phyloP scores from a whole-genome alignment of 2,113 vertebrate species.

The Cinclus cinclus region DNA sequence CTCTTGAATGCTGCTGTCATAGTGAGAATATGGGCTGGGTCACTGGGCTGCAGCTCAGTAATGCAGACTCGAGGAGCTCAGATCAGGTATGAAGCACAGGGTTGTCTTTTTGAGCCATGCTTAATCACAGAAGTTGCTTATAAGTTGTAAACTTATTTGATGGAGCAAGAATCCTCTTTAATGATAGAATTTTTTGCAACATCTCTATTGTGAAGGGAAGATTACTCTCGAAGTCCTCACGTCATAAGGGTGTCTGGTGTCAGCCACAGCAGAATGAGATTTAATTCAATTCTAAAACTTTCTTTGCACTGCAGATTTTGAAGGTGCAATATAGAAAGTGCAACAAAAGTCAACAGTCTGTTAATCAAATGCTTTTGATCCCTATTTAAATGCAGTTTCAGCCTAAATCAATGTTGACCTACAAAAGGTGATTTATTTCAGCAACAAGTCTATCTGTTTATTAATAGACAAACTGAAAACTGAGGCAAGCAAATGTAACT shows the following conservation, averaged over 20 bases:
- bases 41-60: not conserved
- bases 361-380: not conserved
- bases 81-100: fast-evolving
- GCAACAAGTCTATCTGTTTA: not conserved
- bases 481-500: not conserved
- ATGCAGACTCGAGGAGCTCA: not conserved
- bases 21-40: not conserved
- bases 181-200: not conserved
- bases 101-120: not conserved
- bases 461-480: not conserved
- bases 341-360: not conserved
- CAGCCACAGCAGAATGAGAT: not conserved
- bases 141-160: not conserved
- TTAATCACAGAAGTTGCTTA: not conserved
- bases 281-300: not conserved
- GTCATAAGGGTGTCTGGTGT: not conserved
- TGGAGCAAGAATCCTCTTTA: not conserved
- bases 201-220: not conserved
- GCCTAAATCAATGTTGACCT: not conserved
- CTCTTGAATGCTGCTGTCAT: not conserved
- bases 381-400: not conserved
- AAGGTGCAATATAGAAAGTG: not conserved
- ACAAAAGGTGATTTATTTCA: not conserved
- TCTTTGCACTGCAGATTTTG: not conserved
- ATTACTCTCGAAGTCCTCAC: not conserved